Base-by-base conservation (phyloP, 2,888 invertebrate species). In the Sicus ferrugineus region DNA sequence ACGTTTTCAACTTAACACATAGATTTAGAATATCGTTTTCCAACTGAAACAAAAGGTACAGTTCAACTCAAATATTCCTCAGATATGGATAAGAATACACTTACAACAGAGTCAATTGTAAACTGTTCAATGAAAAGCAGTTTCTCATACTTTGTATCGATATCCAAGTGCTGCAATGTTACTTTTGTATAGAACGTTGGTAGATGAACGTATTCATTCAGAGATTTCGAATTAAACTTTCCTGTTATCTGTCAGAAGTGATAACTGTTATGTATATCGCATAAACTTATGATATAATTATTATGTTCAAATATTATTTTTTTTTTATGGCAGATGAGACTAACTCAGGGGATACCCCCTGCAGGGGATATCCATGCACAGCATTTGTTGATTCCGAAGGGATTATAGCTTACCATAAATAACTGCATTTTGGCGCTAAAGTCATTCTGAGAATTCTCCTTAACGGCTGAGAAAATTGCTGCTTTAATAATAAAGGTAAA, bases 401-500 rank as follows among this genome's bases (percentile, higher is more conserved):
- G 16, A 4, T 42, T 42, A 42, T 16, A 16, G 68, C 86, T 87
- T 78, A 91, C 87, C 78, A 89, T 89, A 78, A 92, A 87, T 74
- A 89, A 87, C 77, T 90, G 89, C 75, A 92, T 86, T 52, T 89
- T 89, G 70, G 92, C 90, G 79, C 89, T 90, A 76, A 93, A 91
- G 78, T 91, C 91, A 42, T 90, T 90, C 77, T 90, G 88, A 3
- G 90, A 89, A 75, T 89, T 89, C 79, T 91, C 91, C 77, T 90
- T 89, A 14, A 90, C 89, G 52, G 92, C 91, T 54, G 88, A 89
- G 69, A 93, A 85, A 31, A 88, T 90, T 0, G 92, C 92, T 74
- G 90, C 89, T 77, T 93, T 92, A 76, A 94, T 88, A 84, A 90
- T 91, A 76, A 93, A 87, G 78, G 88, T 90, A 81, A 93, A 90